Evolutionary conservation across 1,140 invertebrate genomes (phyloP), one percentile per base, ranked within the genome.

Genomic region (Penaeus vannamei): DNA sequence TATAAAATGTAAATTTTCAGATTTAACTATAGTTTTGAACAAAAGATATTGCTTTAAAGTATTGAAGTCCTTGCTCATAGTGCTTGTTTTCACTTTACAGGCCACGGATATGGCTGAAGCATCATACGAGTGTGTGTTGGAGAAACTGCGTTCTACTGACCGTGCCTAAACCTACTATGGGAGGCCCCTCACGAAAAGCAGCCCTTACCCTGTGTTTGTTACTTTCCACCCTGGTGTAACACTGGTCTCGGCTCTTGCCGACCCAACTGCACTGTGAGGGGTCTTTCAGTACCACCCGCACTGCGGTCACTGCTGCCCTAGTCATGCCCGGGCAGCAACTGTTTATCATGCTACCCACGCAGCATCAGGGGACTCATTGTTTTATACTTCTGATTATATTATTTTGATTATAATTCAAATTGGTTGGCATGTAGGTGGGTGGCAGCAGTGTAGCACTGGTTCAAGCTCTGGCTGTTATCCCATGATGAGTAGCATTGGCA

Each of bases 51-150:
- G 36, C 5, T 36, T 53, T 53, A 53, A 53, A 8, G 0, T 53
- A 5, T 12, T 12, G 10, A 12, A 5, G 14, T 14, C 8, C 14
- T 12, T 53, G 1, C 17, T 53, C 17, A 53, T 53, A 5, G n/a
- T 12, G 0, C 53, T 42, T 46, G 36, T 91, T 91, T 84, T 90
- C 85, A 72, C 88, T 91, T 92, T 92, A n/a, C 91, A 94, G 94
- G 97, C 97, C 92, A 98, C 97, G 92, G 97, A 98, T 93, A 94
- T 97, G 92, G 97, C 97, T 91, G 97, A 98, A 94, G 97, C 97
- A 91, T 97, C 97, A 88, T 96, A 97, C 92, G 97, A 98, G 93
- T 96, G 97, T 91, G 97, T 98, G 85, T 97, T 98, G 93, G 97
- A 98, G 93, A 98, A 98, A 93, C 95, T 98, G 91, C 96, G 97